A percentile compares a stretch with the other conserved stretches of the same genome.
phyloP scores from a whole-genome alignment of 2,113 vertebrate species.

The Neofelis nebulosa region DNA sequence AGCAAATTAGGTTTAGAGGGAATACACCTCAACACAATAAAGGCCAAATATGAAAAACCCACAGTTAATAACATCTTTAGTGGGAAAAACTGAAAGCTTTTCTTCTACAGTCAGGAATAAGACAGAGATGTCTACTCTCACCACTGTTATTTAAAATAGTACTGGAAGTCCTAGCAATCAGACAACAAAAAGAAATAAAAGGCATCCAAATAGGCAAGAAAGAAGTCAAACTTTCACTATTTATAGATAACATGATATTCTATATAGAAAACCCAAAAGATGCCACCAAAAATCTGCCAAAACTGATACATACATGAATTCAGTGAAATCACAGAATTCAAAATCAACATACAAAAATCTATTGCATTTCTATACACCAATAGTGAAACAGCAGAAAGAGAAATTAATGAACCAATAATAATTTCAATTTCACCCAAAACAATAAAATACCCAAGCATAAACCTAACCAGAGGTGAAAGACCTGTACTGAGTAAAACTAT shows the following conservation, averaged over 20 bases:
- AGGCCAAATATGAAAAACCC: not conserved
- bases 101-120: not conserved
- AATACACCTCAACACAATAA: not conserved
- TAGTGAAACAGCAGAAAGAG: not conserved
- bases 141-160: not conserved
- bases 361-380: not conserved
- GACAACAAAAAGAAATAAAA: not conserved
- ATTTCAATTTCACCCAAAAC: not conserved
- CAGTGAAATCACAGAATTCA: not conserved
- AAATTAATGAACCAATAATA: not conserved
- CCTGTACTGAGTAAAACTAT: not conserved
- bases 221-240: not conserved
- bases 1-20: not conserved
- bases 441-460: not conserved
- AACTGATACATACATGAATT: not conserved
- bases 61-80: not conserved
- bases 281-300: not conserved
- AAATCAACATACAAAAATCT: not conserved
- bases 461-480: not conserved
- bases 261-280: not conserved
- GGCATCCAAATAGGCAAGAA: not conserved
- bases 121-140: not conserved
- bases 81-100: not conserved
- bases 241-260: not conserved
- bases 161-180: not conserved